Base-by-base conservation (phyloP, 2,888 invertebrate species). In the Danaus chrysippus region DNA sequence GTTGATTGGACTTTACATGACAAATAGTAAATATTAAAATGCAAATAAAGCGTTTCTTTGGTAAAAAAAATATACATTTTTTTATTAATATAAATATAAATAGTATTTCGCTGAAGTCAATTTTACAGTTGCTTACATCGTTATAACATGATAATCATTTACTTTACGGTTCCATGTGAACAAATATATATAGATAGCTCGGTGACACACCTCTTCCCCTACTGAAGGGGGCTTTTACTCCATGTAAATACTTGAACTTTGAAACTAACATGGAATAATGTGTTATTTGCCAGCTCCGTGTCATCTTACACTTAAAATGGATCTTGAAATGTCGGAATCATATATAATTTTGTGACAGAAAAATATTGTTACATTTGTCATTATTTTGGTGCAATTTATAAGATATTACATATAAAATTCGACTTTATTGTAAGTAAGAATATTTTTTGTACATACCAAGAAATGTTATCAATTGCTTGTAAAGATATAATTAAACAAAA, bases 101-200 rank as follows among this genome's bases (percentile, higher is more conserved):
- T 6, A 34, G 23, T 34, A 5, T 6, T 34, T 34, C 23, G 23
- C 3, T 6, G 23, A 34, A 34, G 6, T 6, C 23, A 8, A 5
- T 5, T 34, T 34, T 34, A 34, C 23, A 34, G 23, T 34, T 34
- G 23, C 23, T 34, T 34, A 34, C 23, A 34, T 34, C 23, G 23
- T 34, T 34, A 6, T 34, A 49, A 17, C 11, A 11, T 17, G 17
- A 17, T 17, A 49, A 11, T 49, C 49, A 17, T 49, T 17, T 17
- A 34, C 3, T 13, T 49, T 49, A 49, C 17, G 10, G 17, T 17
- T 52, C 55, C 23, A 34, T 10, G n/a, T 44, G 15, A 56, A 56
- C 43, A 56, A 59, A 63, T 59, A 59, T 19, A 53, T 23, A 62
- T 59, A 56, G 56, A 59, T 55, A 56, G 44, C 56, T 23, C 10